Percentiles rank a stretch among this genome's conserved stretches.
phyloP scores from a whole-genome alignment of 2,797 vertebrate genomes.

The Pempheris klunzingeri region DNA sequence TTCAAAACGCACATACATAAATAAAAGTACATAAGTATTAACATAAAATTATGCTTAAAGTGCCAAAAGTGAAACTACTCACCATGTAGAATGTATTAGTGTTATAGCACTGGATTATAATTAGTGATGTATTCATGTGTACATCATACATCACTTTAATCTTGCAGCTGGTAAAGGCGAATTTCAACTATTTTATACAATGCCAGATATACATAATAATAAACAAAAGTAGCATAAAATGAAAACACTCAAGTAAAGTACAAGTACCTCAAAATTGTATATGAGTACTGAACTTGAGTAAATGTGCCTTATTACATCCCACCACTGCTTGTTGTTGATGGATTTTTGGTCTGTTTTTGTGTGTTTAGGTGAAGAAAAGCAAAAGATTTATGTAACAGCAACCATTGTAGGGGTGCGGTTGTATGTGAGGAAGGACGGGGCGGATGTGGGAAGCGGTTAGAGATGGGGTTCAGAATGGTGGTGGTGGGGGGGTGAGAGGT shows the following conservation, averaged over 20 bases:
- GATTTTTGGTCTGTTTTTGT: constrained; percentile 8
- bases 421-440: constrained; percentile 53
- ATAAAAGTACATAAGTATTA: not conserved
- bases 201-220: not conserved
- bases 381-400: constrained; percentile 63
- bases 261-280: not conserved
- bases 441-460: constrained; percentile 74
- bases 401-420: constrained; percentile 58
- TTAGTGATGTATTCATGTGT: not conserved
- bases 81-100: not conserved
- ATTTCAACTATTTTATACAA: not conserved
- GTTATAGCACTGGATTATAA: not conserved
- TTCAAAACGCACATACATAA: too few relatives aligned
- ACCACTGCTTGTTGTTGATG: not conserved
- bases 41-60: not conserved
- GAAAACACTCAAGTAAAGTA: not conserved
- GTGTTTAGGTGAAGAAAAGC: constrained; percentile 8
- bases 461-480: constrained; percentile 51
- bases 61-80: not conserved
- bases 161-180: not conserved
- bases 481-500: constrained; percentile 20
- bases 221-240: not conserved
- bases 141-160: not conserved
- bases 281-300: not conserved
- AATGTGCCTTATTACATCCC: not conserved